Conservation (phyloP, 2,888 invertebrate species). For the Caradrina kadenii region DNA sequence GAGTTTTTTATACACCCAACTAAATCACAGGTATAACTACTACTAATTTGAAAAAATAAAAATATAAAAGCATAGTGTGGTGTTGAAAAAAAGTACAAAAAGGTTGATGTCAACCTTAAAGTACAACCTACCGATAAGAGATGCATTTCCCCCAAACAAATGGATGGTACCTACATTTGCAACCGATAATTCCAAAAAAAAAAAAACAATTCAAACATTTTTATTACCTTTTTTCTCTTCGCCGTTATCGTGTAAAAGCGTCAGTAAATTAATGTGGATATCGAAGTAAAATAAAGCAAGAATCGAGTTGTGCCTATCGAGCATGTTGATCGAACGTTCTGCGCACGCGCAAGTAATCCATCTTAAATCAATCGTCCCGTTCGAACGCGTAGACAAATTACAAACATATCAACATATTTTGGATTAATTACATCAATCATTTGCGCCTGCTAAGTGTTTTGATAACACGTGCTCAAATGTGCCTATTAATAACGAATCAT, state of each 20-base stretch:
- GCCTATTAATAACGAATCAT: slow-evolving; percentile 47
- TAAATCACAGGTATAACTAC: too few species aligned
- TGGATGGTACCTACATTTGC: background rate
- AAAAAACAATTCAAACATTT: slow-evolving; percentile 4
- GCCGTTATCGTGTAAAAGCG: slow-evolving; percentile 32
- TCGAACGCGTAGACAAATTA: slow-evolving; percentile 43
- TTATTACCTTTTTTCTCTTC: slow-evolving; percentile 11
- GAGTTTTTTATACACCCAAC: too few species aligned
- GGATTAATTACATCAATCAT: slow-evolving; percentile 52
- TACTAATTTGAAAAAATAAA: too few species aligned
- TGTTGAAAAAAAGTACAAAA: background rate
- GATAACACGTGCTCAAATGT: slow-evolving; percentile 49
- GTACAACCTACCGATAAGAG: slow-evolving; percentile 10
- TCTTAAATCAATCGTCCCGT: slow-evolving; percentile 38
- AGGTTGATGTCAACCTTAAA: slow-evolving; percentile 1
- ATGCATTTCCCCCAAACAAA: slow-evolving; percentile 12
- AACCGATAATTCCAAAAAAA: background rate
- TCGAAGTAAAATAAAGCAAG: slow-evolving; percentile 21
- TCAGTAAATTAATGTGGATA: slow-evolving; percentile 30
- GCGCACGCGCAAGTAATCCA: slow-evolving; percentile 30
- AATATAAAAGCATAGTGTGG: too few species aligned
- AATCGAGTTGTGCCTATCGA: slow-evolving; percentile 17
- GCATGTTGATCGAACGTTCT: slow-evolving; percentile 11
- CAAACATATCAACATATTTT: slow-evolving; percentile 47
- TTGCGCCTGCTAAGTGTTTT: slow-evolving; percentile 38